phyloP scores from a whole-genome alignment of 1,140 invertebrate genomes.

The Diorhabda elongata region DNA sequence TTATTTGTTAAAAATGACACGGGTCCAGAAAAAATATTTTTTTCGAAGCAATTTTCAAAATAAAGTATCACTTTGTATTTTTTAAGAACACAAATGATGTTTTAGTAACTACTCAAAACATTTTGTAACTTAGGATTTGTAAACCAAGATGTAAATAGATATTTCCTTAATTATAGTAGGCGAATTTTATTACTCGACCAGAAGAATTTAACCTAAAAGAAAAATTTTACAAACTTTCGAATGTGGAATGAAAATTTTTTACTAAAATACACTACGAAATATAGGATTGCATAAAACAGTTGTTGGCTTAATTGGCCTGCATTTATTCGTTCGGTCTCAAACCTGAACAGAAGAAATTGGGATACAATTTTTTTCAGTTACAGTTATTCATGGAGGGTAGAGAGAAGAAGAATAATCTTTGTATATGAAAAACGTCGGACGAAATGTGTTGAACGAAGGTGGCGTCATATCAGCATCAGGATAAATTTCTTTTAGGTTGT shows the following conservation, averaged over 20 bases:
- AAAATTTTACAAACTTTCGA: background rate
- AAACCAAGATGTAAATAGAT: background rate
- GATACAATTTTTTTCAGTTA: background rate
- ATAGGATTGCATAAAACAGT: background rate
- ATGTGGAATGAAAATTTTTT: background rate
- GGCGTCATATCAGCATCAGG: no score
- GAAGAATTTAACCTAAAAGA: conserved; percentile 1
- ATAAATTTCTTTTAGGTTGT: no score
- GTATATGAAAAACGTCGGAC: background rate
- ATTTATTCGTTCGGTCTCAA: background rate
- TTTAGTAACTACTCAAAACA: background rate
- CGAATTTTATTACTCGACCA: conserved; percentile 1
- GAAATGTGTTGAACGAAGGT: no score
- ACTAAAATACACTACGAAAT: background rate
- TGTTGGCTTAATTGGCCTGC: background rate
- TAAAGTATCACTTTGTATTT: background rate
- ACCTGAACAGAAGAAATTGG: background rate
- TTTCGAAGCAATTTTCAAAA: no score
- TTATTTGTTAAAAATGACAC: no score
- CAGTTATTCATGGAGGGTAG: background rate
- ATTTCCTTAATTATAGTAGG: background rate
- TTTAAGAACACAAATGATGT: background rate
- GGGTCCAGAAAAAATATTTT: no score
- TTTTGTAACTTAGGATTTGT: conserved; percentile 3
- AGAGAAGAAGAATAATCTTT: background rate